These are phyloP conservation scores for Pseudopodoces humilis DNA, from an alignment of 2,113 vertebrate species.

Conservation along the genomic window DNA sequence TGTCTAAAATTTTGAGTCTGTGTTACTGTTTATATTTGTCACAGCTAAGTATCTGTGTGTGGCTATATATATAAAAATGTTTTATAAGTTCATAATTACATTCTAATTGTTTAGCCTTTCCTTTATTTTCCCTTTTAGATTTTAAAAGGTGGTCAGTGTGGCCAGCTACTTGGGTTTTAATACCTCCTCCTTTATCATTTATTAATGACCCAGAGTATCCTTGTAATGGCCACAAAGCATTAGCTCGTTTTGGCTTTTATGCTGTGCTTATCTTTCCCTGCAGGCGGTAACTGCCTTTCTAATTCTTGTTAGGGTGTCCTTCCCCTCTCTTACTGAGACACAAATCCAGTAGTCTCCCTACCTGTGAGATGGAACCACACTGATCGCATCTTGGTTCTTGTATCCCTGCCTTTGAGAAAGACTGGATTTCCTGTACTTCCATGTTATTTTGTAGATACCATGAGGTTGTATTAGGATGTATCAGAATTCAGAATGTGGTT, in stretches of 20 bases:
- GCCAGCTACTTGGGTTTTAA: conserved; percentile 27
- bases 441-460: background rate
- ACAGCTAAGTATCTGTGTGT: background rate
- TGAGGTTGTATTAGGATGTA: background rate
- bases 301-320: conserved; percentile 3
- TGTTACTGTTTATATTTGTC: background rate
- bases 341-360: background rate
- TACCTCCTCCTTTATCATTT: conserved; percentile 38
- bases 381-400: background rate
- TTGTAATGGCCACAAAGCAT: conserved; percentile 15
- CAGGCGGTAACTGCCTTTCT: background rate
- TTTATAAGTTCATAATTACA: conserved; percentile 22
- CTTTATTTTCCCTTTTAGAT: conserved; percentile 18
- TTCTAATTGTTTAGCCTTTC: conserved; percentile 27
- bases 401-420: background rate
- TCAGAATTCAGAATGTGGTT: background rate
- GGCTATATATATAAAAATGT: background rate
- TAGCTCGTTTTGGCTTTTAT: conserved; percentile 20
- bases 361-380: background rate
- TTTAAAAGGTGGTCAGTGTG: conserved; percentile 44
- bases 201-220: conserved; percentile 11
- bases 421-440: background rate
- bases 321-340: background rate
- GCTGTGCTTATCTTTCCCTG: conserved; percentile 31
- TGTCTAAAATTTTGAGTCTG: background rate